phyloP scores from a whole-genome alignment of 2,888 invertebrate genomes.

The Embidobia sp. region DNA sequence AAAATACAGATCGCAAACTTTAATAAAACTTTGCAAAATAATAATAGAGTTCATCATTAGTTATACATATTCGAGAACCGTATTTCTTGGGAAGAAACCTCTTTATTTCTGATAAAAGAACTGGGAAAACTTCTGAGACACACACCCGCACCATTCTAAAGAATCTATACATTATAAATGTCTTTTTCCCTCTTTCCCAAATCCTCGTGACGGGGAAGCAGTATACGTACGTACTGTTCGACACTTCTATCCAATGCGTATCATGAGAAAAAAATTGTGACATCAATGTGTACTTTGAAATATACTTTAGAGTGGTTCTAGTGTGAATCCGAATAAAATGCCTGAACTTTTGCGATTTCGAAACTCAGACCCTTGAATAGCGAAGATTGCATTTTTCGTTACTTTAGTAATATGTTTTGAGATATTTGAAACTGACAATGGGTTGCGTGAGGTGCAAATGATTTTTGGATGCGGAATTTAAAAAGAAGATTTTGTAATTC shows the following conservation, averaged over 20 bases:
- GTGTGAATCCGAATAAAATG: conserved; percentile 38
- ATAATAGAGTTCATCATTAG: conserved; percentile 19
- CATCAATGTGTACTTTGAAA: conserved; percentile 59
- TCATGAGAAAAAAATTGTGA: conserved; percentile 56
- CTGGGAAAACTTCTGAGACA: conserved; percentile 75
- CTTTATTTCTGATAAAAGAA: conserved; percentile 70
- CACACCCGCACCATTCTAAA: conserved; percentile 74
- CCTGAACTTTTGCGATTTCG: conserved; percentile 24
- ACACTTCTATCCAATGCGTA: conserved; percentile 45
- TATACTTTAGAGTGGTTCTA: conserved; percentile 54
- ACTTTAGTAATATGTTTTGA: conserved; percentile 9
- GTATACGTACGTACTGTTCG: conserved; percentile 43
- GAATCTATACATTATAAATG: conserved; percentile 77
- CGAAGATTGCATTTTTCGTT: conserved; percentile 3
- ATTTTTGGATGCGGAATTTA: no score
- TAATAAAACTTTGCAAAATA: neutral
- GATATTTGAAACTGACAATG: conserved; percentile 11
- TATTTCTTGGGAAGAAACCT: conserved; percentile 71
- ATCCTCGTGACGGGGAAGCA: conserved; percentile 33
- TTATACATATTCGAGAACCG: conserved; percentile 67
- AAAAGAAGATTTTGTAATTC: no score
- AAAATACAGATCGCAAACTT: no score
- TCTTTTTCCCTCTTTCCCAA: conserved; percentile 63
- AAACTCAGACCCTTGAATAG: conserved; percentile 7
- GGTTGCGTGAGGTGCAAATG: no score